These are phyloP conservation scores for Phocoena phocoena DNA, from an alignment of 2,113 vertebrate genomes.

Conservation along the genomic window DNA sequence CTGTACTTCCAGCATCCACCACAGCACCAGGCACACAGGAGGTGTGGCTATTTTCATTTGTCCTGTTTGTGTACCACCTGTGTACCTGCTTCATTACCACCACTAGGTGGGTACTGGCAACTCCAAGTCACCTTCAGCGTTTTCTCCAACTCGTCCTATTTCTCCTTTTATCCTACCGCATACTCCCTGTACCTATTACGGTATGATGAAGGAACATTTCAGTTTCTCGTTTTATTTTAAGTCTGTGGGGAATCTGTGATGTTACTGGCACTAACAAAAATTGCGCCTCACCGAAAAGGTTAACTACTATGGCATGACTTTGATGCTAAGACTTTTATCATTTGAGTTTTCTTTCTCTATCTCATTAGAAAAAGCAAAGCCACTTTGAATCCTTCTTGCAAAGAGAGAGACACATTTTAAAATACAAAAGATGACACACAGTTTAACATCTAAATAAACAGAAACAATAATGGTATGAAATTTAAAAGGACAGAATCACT, in stretches of 20 bases:
- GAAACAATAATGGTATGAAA: neutral
- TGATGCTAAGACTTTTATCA: neutral
- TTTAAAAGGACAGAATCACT: neutral
- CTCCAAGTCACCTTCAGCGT: neutral
- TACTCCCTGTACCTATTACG: neutral
- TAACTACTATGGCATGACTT: neutral
- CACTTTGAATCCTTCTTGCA: neutral
- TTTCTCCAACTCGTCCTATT: neutral
- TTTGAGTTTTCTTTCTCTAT: neutral
- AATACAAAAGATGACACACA: neutral
- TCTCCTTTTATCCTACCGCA: neutral
- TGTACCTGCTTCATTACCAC: neutral
- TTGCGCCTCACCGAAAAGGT: neutral
- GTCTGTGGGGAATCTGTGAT: neutral
- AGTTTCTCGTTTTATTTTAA: neutral
- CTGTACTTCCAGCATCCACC: neutral
- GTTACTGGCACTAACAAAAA: neutral
- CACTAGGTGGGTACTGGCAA: neutral
- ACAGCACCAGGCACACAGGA: accelerated
- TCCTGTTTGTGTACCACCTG: neutral
- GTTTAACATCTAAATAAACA: neutral
- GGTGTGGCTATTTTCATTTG: accelerated
- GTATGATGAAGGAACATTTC: neutral
- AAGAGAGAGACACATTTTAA: neutral
- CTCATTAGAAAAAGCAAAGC: neutral